Conservation (phyloP, 2,888 invertebrate species). For the Gymnocheta viridis region DNA sequence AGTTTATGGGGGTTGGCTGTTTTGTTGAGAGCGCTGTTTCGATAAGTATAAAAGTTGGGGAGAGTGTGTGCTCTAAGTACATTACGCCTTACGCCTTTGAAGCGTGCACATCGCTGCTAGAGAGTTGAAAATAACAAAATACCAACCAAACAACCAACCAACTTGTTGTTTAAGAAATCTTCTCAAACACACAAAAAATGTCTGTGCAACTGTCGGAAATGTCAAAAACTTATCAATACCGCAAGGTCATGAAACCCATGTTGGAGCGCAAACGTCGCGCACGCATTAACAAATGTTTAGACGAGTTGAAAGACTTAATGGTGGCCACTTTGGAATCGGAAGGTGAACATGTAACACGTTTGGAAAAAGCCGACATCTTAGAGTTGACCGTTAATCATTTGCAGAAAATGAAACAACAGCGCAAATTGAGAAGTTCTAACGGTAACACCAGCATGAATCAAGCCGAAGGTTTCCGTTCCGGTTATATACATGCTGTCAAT, state of each 20-base stretch:
- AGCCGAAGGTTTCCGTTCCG: constrained; percentile 92
- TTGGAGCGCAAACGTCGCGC: constrained; percentile 94
- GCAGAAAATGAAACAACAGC: constrained; percentile 89
- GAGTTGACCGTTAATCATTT: constrained; percentile 93
- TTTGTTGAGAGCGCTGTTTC: background rate
- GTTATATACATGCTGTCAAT: constrained; percentile 94
- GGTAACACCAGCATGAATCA: constrained; percentile 84
- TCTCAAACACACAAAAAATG: constrained; percentile 72
- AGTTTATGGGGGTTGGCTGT: constrained; percentile 41
- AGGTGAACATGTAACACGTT: constrained; percentile 93
- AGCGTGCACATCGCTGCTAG: constrained; percentile 51
- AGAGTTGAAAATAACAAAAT: background rate
- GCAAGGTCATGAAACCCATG: constrained; percentile 97
- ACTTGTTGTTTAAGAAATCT: constrained; percentile 16
- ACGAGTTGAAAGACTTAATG: constrained; percentile 95
- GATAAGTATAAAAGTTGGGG: constrained; percentile 62
- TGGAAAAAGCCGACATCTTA: constrained; percentile 95
- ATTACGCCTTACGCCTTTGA: constrained; percentile 62
- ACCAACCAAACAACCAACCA: background rate
- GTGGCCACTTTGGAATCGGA: constrained; percentile 87
- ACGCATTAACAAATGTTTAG: constrained; percentile 94
- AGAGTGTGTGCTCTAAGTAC: constrained; percentile 33
- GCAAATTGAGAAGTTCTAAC: constrained; percentile 75
- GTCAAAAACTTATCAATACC: constrained; percentile 95
- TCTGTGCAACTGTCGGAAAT: constrained; percentile 82